Evolutionary conservation across 2,888 invertebrate species (phyloP).

Genomic region (Agrilus cyanescens): DNA sequence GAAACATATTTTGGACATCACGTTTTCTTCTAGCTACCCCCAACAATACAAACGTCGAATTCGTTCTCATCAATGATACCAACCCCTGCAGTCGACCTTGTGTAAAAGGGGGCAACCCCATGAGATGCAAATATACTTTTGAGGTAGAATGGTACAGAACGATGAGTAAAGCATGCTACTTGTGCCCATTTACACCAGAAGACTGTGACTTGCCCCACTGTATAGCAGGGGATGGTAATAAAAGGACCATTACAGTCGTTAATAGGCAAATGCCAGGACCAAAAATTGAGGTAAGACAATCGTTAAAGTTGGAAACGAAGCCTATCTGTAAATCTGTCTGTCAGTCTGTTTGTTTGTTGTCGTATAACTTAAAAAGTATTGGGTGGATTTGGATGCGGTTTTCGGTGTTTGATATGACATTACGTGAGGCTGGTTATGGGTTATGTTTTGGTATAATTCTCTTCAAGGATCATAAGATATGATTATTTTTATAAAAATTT

Average conservation of each 20-base stretch:
- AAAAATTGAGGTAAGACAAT: conserved; percentile 58
- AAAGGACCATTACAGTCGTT: conserved; percentile 61
- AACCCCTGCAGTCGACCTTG: conserved; percentile 57
- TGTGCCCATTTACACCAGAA: conserved; percentile 61
- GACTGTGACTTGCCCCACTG: conserved; percentile 74
- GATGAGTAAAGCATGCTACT: conserved; percentile 78
- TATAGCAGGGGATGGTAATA: conserved; percentile 70
- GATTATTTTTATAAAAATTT: too few species aligned
- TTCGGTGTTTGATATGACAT: too few species aligned
- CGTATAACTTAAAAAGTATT: background rate
- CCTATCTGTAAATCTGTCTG: background rate
- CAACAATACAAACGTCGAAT: conserved; percentile 17
- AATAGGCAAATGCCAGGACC: conserved; percentile 86
- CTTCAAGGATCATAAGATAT: too few species aligned
- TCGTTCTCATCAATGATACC: conserved; percentile 23
- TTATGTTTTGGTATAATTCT: too few species aligned
- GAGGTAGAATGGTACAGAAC: conserved; percentile 74
- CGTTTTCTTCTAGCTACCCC: background rate
- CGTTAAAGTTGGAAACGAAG: background rate
- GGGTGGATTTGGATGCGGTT: background rate
- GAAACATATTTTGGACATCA: too few species aligned
- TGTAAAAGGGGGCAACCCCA: conserved; percentile 42
- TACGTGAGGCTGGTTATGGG: too few species aligned
- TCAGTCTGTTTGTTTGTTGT: background rate
- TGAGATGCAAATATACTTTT: conserved; percentile 62